Base-by-base conservation (phyloP, 2,797 vertebrate species). In the Anisognathus igniventris region DNA sequence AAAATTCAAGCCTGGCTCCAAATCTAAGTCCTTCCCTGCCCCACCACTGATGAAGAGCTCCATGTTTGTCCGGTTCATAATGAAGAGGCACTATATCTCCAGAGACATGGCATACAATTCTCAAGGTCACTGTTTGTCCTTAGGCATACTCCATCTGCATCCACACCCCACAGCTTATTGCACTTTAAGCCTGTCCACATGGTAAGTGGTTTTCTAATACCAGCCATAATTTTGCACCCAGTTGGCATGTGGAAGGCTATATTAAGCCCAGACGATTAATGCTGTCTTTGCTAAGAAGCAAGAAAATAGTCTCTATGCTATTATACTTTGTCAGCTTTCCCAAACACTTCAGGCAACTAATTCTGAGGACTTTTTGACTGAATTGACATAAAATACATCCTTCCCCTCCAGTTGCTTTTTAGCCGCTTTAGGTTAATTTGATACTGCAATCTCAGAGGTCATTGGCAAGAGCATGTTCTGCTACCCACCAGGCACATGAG, bases 271-370 rank as follows among this genome's bases (percentile, higher is more conserved):
- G 93, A 94, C 90, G 47, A 96, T 95, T 95, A 95, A 95, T 96
- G 95, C 82, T 78, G 66, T 84, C 90, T 95, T 96, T 92, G 90
- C 93, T 95, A 86, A 95, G 95, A 94, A 90, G 76, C 44, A 95
- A 96, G 96, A 95, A 96, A 95, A 96, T 81, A 94, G 95, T 91
- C 54, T 92, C 90, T 88, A 58, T 48, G 70, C 86, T 94, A 96
- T 95, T 95, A 94, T 88, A 95, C 73, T 90, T 92, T 44, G 79
- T 76, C 96, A 96, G 96, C 93, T 93, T 96, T 93, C 92, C 88
- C 90, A 95, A 95, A 95, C 95, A 96, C 95, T 96, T 93, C 93
- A 96, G 88, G 94, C 86, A 95, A 96, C 92, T 95, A 94, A 92
- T 96, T 96, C 76, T 78, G 92, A 94, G 66, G 91, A 88, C 70